Conservation (phyloP, 2,888 invertebrate species). For the Cylindroiulus punctatus region DNA sequence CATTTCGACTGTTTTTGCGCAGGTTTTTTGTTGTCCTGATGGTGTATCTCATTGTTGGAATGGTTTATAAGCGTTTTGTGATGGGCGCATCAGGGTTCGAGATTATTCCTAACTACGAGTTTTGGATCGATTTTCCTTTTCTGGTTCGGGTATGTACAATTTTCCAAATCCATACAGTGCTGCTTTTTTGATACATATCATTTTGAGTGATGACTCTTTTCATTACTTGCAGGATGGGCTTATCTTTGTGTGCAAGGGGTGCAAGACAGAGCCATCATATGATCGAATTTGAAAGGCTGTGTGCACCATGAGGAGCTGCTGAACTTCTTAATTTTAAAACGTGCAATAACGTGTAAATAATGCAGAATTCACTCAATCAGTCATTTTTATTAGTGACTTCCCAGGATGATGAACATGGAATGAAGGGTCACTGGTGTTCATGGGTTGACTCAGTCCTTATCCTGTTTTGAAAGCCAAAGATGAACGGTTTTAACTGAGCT, state of each 20-base stretch:
- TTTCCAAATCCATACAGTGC: background rate
- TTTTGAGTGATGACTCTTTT: conserved; percentile 54
- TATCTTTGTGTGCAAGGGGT: conserved; percentile 73
- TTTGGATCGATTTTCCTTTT: conserved; percentile 77
- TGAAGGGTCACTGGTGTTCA: too few species aligned
- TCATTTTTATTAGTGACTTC: background rate
- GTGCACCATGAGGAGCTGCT: background rate
- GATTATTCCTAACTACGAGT: conserved; percentile 78
- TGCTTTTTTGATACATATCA: background rate
- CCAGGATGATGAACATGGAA: too few species aligned
- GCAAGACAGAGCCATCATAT: conserved; percentile 70
- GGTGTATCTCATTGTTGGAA: conserved; percentile 75
- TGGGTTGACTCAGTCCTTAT: background rate
- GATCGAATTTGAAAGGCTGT: conserved; percentile 68
- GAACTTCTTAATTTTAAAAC: background rate
- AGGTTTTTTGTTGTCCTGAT: conserved; percentile 72
- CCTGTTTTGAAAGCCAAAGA: background rate
- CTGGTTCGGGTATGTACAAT: conserved; percentile 74
- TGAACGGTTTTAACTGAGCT: background rate
- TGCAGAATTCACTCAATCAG: background rate
- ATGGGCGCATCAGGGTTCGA: conserved; percentile 79
- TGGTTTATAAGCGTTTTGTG: conserved; percentile 73
- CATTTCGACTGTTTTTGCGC: conserved; percentile 1
- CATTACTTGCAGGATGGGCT: conserved; percentile 73
- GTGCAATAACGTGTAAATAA: conserved; percentile 41